Evolutionary conservation across 2,113 vertebrate genomes (phyloP), one percentile per base, ranked within the genome.

Genomic region (Pachycephala philippinensis): DNA sequence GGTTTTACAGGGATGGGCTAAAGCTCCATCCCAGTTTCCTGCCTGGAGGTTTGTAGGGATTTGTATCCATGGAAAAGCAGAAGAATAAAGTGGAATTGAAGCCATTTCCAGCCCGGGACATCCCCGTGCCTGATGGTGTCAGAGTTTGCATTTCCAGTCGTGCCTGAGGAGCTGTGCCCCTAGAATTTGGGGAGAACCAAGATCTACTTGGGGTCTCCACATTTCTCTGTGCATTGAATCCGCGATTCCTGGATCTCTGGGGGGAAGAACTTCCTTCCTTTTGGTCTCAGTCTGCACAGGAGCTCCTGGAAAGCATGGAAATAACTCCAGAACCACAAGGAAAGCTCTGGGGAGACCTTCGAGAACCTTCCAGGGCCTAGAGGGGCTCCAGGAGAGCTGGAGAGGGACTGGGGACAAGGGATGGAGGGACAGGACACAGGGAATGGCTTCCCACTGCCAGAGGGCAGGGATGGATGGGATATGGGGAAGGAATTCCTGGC

Each of bases 111-210:
- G 39, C 23, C 66, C 3, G 45, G 10, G 35, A 20, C 44, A 18
- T 3, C 59, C 30, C 57, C 0, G 2, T 11, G 56, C 47, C 72
- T 5, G 2, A 33, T 17, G 9, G 1, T 2, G 21, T 1, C 71
- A 6, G 35, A 16, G 14, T 18, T 13, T 9, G 17, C 18, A 9
- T 44, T 49, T 47, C 37, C 59, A 17, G 0, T 4, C 13, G 0
- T 1, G 23, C 28, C 42, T 7, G 9, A 30, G 63, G 33, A 47
- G 57, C 20, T 39, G 15, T 3, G 47, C 30, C 86, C 49, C 0
- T 0, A 24, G 27, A 53, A 66, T 35, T 5, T 10, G 23, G 28
- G 75, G 31, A 68, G 2, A 52, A 24, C 33, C 33, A 0, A 4
- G 9, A 31, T 9, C 40, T 10, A 3, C 49, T 3, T 37, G 11